Conservation (phyloP, 2,113 vertebrate species). For the Mormoops blainvillei region DNA sequence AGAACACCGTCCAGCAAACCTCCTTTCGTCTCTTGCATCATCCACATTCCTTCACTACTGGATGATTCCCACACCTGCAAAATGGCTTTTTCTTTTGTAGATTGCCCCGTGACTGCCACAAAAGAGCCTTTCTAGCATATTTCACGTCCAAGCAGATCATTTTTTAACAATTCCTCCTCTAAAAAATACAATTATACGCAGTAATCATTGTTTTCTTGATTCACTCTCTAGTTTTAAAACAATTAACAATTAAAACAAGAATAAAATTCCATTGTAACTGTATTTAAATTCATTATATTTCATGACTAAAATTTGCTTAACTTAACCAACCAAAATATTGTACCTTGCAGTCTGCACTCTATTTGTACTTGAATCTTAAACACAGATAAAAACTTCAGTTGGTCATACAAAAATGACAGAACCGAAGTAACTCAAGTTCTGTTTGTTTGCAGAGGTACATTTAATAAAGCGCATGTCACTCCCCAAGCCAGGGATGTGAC, state of each 20-base stretch:
- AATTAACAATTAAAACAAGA: neutral
- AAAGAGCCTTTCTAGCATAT: accelerated
- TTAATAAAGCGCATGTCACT: neutral
- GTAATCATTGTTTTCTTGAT: neutral
- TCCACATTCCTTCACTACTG: accelerated
- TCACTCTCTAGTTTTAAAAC: neutral
- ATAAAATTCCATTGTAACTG: neutral
- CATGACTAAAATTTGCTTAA: neutral
- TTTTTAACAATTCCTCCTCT: neutral
- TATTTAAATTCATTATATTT: neutral
- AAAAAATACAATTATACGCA: neutral
- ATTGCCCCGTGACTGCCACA: no score
- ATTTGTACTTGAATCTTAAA: neutral
- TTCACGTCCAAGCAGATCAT: neutral
- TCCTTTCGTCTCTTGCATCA: neutral
- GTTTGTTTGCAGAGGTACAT: no score
- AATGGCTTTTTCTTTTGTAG: neutral
- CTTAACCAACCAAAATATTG: neutral
- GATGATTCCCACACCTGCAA: neutral
- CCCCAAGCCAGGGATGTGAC: neutral
- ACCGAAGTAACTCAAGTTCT: neutral
- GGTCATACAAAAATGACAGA: neutral
- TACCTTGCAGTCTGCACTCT: neutral
- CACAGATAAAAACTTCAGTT: neutral
- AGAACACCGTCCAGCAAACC: accelerated